Evolutionary conservation across 1,140 invertebrate genomes (phyloP).

Genomic region (Elysia chlorotica): DNA sequence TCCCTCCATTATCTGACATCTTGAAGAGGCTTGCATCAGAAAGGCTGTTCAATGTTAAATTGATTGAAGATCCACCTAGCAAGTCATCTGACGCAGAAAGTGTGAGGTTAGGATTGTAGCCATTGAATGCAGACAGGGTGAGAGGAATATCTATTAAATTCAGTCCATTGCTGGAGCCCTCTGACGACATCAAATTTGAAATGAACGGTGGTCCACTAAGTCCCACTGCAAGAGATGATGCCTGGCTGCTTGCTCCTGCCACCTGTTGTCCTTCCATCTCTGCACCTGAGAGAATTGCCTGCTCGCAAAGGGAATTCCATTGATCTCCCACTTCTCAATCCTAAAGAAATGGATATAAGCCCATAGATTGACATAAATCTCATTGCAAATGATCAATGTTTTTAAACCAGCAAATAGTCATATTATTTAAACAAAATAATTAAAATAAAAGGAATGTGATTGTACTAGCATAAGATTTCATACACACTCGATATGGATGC

Average conservation of each 20-base stretch:
- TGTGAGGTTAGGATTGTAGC: conserved; percentile 7
- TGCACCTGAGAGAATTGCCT: neutral
- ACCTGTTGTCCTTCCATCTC: conserved; percentile 19
- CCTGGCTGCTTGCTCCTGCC: conserved; percentile 7
- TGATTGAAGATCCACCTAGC: conserved; percentile 3
- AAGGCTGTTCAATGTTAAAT: conserved; percentile 9
- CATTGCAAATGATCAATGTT: no score
- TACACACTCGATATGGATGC: no score
- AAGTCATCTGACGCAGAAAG: conserved; percentile 11
- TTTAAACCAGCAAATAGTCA: no score
- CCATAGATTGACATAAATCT: no score
- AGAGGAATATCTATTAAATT: conserved; percentile 21
- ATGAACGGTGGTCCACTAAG: conserved; percentile 5
- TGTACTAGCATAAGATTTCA: no score
- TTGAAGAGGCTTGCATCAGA: conserved; percentile 5
- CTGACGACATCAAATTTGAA: conserved; percentile 19
- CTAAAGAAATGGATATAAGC: no score
- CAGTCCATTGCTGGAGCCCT: neutral
- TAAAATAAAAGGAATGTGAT: no score
- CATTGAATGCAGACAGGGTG: conserved; percentile 10
- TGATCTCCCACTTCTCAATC: no score
- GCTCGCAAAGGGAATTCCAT: no score
- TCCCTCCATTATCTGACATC: conserved; percentile 13
- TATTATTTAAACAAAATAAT: no score
- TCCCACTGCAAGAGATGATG: conserved; percentile 16